phyloP scores from a whole-genome alignment of 1,140 invertebrate genomes.

The Pemphigus obesinymphae region DNA sequence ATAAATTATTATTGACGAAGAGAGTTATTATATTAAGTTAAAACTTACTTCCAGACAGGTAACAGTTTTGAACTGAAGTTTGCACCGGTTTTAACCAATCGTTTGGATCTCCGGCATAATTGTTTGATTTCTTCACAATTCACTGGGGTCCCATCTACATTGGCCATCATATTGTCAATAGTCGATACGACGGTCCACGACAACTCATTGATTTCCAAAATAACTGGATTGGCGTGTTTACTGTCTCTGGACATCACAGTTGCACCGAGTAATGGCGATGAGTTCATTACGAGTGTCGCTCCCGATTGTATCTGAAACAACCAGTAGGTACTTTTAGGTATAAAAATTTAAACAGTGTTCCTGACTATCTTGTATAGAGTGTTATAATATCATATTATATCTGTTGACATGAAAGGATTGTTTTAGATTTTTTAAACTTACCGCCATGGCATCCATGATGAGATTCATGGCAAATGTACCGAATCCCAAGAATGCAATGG shows the following conservation, averaged over 20 bases:
- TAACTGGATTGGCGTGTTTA: background rate
- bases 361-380: no score
- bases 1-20: no score
- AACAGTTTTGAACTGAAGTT: constrained; percentile 25
- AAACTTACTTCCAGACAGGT: constrained; percentile 19
- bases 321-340: background rate
- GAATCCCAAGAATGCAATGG: constrained; percentile 38
- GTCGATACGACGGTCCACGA: background rate
- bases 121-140: background rate
- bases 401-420: background rate
- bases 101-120: background rate
- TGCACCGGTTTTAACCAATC: background rate
- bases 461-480: constrained; percentile 41
- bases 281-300: background rate
- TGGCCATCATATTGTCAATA: background rate
- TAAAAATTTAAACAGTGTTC: no score
- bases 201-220: constrained; percentile 10
- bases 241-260: background rate
- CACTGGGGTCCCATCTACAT: background rate
- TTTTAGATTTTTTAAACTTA: background rate
- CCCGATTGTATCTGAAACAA: background rate
- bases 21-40: background rate
- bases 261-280: background rate
- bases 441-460: constrained; percentile 24
- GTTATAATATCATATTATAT: no score